Evolutionary conservation across 2,113 vertebrate species (phyloP).

Genomic region (Chionis minor): DNA sequence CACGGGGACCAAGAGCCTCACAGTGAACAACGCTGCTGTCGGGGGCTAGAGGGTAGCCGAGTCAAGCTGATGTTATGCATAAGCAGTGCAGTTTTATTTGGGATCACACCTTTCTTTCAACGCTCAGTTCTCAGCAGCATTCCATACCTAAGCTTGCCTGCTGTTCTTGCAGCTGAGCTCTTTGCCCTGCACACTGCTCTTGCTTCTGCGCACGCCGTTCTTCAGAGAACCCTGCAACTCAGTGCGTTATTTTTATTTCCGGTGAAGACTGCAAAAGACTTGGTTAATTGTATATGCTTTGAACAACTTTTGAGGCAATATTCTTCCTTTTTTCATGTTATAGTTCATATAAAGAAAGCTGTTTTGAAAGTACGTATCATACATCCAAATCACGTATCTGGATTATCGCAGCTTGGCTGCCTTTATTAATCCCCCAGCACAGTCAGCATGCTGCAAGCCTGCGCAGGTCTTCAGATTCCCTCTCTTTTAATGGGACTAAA

Average conservation of each 20-base stretch:
- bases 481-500: background rate
- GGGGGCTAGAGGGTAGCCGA: accelerated
- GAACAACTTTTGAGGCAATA: background rate
- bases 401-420: background rate
- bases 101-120: background rate
- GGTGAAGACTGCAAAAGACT: background rate
- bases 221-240: background rate
- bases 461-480: background rate
- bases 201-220: background rate
- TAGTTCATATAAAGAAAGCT: background rate
- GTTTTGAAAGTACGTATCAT: background rate
- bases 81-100: background rate
- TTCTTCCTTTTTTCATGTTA: background rate
- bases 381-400: background rate
- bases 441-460: background rate
- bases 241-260: background rate
- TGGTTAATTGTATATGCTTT: background rate
- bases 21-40: accelerated
- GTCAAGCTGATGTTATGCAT: background rate
- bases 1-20: background rate
- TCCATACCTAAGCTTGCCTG: background rate
- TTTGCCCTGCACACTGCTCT: background rate
- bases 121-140: background rate
- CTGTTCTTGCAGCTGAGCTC: background rate
- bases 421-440: background rate